A percentile compares a stretch with the other conserved stretches of the same genome.
These are phyloP conservation scores for Ptiloglossa arizonensis DNA, from an alignment of 1,140 invertebrate genomes.

Conservation along the genomic window DNA sequence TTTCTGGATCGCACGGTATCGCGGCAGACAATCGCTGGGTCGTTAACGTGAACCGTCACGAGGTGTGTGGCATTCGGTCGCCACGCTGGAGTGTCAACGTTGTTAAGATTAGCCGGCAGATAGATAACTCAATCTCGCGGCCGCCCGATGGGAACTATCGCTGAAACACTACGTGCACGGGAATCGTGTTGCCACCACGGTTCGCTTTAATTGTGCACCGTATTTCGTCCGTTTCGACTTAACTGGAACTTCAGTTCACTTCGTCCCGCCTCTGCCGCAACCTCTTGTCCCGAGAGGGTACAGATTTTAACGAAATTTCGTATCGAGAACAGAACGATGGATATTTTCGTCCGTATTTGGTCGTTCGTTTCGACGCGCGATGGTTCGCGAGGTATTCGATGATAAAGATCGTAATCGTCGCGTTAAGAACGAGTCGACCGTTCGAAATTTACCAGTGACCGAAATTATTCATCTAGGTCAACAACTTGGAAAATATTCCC, in stretches of 20 bases:
- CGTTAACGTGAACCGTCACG: conserved; percentile 69
- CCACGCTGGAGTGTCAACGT: conserved; percentile 71
- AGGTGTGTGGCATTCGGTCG: conserved; percentile 77
- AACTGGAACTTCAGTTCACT: background rate
- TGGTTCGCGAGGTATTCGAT: too few species aligned
- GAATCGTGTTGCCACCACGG: conserved; percentile 6
- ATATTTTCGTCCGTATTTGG: too few species aligned
- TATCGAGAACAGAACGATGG: too few species aligned
- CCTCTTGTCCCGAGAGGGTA: too few species aligned
- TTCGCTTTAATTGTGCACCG: background rate
- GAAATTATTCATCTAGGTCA: too few species aligned
- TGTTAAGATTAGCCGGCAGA: conserved; percentile 69
- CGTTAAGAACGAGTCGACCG: too few species aligned
- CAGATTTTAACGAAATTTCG: too few species aligned
- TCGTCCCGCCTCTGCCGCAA: too few species aligned
- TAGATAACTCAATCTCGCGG: conserved; percentile 67
- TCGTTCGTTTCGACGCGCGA: too few species aligned
- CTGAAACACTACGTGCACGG: background rate
- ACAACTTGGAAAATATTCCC: too few species aligned
- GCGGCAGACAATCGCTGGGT: conserved; percentile 64
- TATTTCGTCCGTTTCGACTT: background rate
- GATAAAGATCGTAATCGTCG: too few species aligned
- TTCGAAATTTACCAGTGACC: too few species aligned
- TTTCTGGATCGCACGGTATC: conserved; percentile 73
- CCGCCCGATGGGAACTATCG: conserved; percentile 38